Evolutionary conservation across 2,888 invertebrate genomes (phyloP).

Genomic region (Parascotia fuliginaria): DNA sequence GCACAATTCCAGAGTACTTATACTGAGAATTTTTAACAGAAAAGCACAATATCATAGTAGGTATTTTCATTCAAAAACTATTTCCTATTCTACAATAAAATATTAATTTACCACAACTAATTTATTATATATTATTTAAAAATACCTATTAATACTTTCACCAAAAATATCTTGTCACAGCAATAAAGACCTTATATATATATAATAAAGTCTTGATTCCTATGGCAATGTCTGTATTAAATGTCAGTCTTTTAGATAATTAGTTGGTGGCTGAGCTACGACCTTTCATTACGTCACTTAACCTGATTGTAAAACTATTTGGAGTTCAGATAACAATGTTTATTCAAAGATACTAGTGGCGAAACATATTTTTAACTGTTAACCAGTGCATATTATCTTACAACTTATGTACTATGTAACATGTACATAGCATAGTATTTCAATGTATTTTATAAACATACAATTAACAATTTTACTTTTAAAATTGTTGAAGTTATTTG

Average conservation of each 20-base stretch:
- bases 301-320: slow-evolving; percentile 20
- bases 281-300: slow-evolving; percentile 1
- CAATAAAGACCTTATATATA: not conserved
- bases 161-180: not conserved
- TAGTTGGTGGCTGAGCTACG: not conserved
- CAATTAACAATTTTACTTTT: no score
- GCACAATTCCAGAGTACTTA: no score
- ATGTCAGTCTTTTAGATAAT: slow-evolving; percentile 8
- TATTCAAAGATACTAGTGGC: slow-evolving; percentile 10
- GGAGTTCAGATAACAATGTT: slow-evolving; percentile 25
- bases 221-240: not conserved
- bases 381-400: not conserved
- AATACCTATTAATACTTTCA: not conserved
- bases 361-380: slow-evolving; percentile 4
- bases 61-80: no score
- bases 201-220: not conserved
- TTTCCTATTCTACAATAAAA: no score
- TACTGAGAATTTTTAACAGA: no score
- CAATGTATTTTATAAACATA: no score
- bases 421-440: no score
- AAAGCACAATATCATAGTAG: no score
- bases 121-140: no score
- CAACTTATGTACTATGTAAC: no score
- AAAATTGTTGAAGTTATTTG: no score
- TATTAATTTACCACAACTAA: no score